Conservation (phyloP, 2,797 vertebrate genomes). For the Helarctos malayanus region DNA sequence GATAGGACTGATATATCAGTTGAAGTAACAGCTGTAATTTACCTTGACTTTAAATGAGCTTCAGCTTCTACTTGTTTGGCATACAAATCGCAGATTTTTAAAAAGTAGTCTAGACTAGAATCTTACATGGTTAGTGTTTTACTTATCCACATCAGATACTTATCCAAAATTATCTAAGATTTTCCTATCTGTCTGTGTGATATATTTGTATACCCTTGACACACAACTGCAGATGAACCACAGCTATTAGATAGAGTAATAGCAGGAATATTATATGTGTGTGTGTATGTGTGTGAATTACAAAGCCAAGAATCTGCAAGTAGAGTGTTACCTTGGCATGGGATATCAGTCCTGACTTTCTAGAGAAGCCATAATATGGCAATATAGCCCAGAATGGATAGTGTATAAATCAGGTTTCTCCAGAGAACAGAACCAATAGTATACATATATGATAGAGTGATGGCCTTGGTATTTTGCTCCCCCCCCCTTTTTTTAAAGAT, state of each 20-base stretch:
- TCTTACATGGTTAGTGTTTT: constrained; percentile 31
- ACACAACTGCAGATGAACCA: background rate
- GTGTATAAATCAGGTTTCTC: background rate
- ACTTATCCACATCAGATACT: constrained; percentile 9
- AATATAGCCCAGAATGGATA: background rate
- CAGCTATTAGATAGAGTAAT: background rate
- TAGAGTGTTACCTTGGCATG: background rate
- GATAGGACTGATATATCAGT: constrained; percentile 61
- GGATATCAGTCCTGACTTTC: background rate
- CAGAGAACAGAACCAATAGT: background rate
- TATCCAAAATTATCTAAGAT: constrained; percentile 14
- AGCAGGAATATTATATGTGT: background rate
- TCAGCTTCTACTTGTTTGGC: constrained; percentile 59
- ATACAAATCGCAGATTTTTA: constrained; percentile 66
- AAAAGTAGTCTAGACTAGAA: constrained; percentile 26
- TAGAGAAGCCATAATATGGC: background rate
- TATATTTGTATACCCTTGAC: constrained; percentile 20
- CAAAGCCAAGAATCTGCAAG: background rate
- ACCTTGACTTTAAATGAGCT: constrained; percentile 79
- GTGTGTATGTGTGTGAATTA: background rate
- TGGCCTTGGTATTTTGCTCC: background rate
- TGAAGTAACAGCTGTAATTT: constrained; percentile 79
- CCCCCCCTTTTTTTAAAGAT: background rate
- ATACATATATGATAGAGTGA: no score
- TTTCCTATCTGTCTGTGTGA: background rate